Evolutionary conservation across 2,888 invertebrate genomes (phyloP).

Genomic region (Eupithecia vulgata): DNA sequence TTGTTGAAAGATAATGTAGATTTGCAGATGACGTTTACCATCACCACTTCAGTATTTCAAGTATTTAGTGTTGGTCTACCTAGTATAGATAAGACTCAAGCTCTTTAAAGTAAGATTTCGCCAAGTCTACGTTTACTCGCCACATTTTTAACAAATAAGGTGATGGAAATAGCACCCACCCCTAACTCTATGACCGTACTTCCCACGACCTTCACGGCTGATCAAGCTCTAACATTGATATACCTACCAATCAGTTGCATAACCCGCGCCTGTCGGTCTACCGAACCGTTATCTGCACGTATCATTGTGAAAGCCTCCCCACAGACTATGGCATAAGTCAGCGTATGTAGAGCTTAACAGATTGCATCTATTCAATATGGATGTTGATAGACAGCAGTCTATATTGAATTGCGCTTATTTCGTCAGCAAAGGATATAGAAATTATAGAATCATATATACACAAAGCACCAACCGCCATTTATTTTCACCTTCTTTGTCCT

Average conservation of each 20-base stretch:
- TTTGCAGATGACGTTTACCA: background rate
- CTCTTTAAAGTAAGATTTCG: background rate
- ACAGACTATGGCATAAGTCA: background rate
- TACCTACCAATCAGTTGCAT: slow-evolving; percentile 45
- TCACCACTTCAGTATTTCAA: background rate
- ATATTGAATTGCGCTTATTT: background rate
- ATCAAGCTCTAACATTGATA: slow-evolving; percentile 50
- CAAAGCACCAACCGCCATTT: background rate
- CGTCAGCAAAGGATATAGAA: background rate
- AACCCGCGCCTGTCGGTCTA: slow-evolving; percentile 45
- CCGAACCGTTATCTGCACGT: slow-evolving; percentile 52
- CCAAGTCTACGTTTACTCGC: background rate
- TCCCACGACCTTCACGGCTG: slow-evolving; percentile 59
- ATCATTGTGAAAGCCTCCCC: slow-evolving; percentile 33
- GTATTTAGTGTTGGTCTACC: background rate
- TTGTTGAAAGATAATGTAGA: background rate
- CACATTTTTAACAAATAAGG: background rate
- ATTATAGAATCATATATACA: background rate
- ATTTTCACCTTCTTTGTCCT: background rate
- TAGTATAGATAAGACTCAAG: background rate
- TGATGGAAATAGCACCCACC: background rate
- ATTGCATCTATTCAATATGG: slow-evolving; percentile 10
- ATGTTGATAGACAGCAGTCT: background rate
- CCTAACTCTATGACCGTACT: slow-evolving; percentile 30
- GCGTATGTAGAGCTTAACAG: slow-evolving; percentile 7